phyloP scores from a whole-genome alignment of 1,140 invertebrate species.

The Bradynema listronoti region DNA sequence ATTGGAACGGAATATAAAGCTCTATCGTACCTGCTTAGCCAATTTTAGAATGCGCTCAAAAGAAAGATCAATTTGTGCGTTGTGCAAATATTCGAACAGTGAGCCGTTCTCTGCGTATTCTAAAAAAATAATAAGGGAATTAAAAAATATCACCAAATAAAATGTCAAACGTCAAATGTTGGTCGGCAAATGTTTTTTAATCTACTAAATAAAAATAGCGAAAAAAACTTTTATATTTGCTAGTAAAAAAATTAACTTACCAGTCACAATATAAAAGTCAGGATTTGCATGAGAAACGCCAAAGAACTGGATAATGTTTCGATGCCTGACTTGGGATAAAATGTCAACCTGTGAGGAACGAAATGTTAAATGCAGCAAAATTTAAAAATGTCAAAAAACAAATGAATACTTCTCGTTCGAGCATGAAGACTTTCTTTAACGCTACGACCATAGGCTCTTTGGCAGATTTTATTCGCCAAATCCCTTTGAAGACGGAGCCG shows the following conservation, averaged over 20 bases:
- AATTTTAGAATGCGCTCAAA: constrained; percentile 41
- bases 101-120: constrained; percentile 48
- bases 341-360: constrained; percentile 46
- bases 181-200: background rate
- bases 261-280: constrained; percentile 53
- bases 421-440: constrained; percentile 52
- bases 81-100: constrained; percentile 42
- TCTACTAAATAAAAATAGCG: background rate
- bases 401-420: constrained; percentile 47
- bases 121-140: too few relatives aligned
- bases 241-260: constrained; percentile 12
- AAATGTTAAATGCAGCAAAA: too few relatives aligned
- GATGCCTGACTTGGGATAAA: constrained; percentile 47
- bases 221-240: background rate
- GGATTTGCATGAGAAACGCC: constrained; percentile 49
- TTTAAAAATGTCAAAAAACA: too few relatives aligned
- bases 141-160: constrained; percentile 8
- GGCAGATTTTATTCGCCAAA: constrained; percentile 20
- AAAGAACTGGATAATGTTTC: constrained; percentile 54
- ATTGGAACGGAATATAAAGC: background rate
- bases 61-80: constrained; percentile 28
- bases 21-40: constrained; percentile 27
- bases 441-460: constrained; percentile 26
- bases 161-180: background rate
- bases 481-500: constrained; percentile 43